Conservation (phyloP, 2,113 vertebrate genomes). For the Antidorcas marsupialis region DNA sequence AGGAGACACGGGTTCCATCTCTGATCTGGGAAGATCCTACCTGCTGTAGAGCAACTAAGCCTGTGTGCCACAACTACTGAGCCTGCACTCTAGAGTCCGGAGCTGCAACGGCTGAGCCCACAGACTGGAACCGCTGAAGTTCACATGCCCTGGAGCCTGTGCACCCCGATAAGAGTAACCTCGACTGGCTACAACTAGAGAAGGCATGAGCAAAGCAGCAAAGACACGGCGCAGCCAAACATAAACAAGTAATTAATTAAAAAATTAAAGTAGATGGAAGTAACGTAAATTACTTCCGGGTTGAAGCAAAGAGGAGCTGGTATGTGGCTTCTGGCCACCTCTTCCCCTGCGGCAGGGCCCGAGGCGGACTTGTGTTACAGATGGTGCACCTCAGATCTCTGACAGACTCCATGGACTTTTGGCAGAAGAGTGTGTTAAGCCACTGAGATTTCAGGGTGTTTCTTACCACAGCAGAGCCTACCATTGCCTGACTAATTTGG, state of each 20-base stretch:
- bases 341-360: background rate
- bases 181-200: background rate
- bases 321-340: background rate
- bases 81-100: rapidly evolving
- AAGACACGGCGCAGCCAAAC: background rate
- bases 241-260: background rate
- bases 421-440: background rate
- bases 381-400: background rate
- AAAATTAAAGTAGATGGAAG: background rate
- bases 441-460: background rate
- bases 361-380: rapidly evolving
- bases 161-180: background rate
- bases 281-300: background rate
- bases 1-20: background rate
- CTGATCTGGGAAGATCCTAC: background rate
- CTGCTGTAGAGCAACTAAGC: background rate
- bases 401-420: background rate
- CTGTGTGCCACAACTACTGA: background rate
- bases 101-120: background rate
- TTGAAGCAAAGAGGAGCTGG: background rate
- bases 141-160: background rate
- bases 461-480: background rate
- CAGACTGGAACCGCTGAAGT: background rate
- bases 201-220: background rate
- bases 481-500: background rate